Evolutionary conservation across 2,113 vertebrate genomes (phyloP).

Genomic region (Phyllostomus discolor): DNA sequence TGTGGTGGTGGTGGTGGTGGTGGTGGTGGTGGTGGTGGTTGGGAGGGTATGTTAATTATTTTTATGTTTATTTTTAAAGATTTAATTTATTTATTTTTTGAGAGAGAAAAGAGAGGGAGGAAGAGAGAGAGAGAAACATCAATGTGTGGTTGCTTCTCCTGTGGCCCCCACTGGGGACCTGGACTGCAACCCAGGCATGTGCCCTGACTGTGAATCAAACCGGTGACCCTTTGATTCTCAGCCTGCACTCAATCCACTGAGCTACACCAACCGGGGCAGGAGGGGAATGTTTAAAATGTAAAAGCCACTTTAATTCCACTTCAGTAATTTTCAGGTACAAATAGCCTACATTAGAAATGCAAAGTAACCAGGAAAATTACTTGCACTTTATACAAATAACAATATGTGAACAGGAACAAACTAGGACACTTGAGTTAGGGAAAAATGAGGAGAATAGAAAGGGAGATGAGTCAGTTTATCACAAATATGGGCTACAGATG

Average conservation of each 20-base stretch:
- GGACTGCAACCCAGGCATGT: too few relatives aligned
- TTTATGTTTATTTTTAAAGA: too few relatives aligned
- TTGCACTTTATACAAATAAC: background rate
- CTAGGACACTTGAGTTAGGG: background rate
- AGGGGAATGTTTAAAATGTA: background rate
- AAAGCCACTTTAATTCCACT: background rate
- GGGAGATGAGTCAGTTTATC: background rate
- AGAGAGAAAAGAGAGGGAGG: too few relatives aligned
- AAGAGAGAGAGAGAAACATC: too few relatives aligned
- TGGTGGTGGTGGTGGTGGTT: background rate
- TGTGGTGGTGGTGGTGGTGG: too few relatives aligned
- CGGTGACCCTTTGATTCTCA: too few relatives aligned
- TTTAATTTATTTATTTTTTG: too few relatives aligned
- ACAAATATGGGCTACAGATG: background rate
- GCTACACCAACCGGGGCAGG: too few relatives aligned
- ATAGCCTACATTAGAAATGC: background rate
- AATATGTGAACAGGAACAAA: background rate
- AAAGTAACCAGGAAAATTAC: background rate
- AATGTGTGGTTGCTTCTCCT: too few relatives aligned
- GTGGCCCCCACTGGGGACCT: too few relatives aligned
- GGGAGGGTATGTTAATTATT: background rate
- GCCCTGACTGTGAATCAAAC: too few relatives aligned
- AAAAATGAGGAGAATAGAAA: background rate
- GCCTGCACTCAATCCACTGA: too few relatives aligned
- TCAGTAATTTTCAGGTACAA: background rate